Evolutionary conservation across 2,113 vertebrate species (phyloP), one percentile per base, ranked within the genome.

Genomic region (Scolopax mira): DNA sequence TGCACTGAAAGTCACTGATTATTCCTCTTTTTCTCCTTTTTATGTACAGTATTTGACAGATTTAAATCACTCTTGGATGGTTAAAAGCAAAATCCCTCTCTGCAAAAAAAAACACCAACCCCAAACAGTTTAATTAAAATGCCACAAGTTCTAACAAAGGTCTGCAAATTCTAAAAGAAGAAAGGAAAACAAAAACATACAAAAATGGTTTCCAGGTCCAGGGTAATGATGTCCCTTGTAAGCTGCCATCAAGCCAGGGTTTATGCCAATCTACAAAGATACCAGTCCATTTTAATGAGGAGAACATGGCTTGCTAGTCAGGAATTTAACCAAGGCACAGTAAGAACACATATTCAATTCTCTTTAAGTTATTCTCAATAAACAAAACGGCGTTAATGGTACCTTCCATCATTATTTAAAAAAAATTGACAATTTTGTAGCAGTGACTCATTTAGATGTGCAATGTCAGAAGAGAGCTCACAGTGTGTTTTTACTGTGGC

Each of bases 201-300:
- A 99, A 85, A 99, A 99, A 96, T 99, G 99, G 96, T 99, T 99
- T 96, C 99, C 99, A 93, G 99, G 99, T 90, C 99, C 99, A 61
- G 99, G 99, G 89, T 99, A 99, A 98, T 99, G 99, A 95, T 99
- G 98, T 48, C 99, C 99, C 93, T 99, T 99, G 96, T 98, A 99
- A 91, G 99, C 99, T 95, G 99, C 99, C 99, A 99, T 99, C 80
- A 99, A 97, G 69, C 99, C 99, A 24, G 99, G 99, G 92, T 99
- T 99, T 96, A 99, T 99, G 79, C 99, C 99, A 93, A 99, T 99
- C 99, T 99, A 95, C 31, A 97, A 96, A 95, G 93, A 97, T 3
- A 93, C 21, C 62, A 87, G 60, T 30, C 37, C 58, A 82, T 77
- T 92, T 81, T 67, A 91, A 73, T 10, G 27, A 57, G 24, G 33